These are phyloP conservation scores for Mugil cephalus DNA, from an alignment of 2,113 vertebrate genomes.

Conservation along the genomic window DNA sequence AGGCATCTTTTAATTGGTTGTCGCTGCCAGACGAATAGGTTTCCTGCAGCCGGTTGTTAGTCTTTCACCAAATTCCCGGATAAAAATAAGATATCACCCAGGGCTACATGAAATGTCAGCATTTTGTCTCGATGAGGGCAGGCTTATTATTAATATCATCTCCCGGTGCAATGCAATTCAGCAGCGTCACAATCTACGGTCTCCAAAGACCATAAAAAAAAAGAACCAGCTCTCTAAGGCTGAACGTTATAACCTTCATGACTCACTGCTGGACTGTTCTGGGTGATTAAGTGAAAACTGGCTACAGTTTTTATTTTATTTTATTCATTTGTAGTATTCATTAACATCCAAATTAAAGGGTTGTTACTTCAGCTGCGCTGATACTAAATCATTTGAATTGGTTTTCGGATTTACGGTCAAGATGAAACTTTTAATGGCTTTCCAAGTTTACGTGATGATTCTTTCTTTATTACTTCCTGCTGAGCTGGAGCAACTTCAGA, in stretches of 20 bases:
- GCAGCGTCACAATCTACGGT: too few species aligned
- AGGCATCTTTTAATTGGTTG: not conserved
- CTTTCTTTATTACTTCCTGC: not conserved
- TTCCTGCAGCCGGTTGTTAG: not conserved
- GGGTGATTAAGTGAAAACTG: too few species aligned
- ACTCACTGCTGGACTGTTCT: not conserved
- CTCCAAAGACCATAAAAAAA: too few species aligned
- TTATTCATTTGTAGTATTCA: too few species aligned
- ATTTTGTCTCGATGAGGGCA: fast-evolving
- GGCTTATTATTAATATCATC: not conserved
- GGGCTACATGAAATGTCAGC: not conserved
- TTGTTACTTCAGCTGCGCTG: too few species aligned
- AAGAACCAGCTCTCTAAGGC: too few species aligned
- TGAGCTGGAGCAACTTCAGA: constrained; percentile 8
- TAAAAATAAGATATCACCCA: not conserved
- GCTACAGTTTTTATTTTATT: too few species aligned
- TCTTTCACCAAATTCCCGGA: constrained; percentile 3
- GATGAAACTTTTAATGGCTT: not conserved
- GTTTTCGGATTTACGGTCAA: not conserved
- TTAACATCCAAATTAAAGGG: too few species aligned
- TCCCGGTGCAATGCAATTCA: too few species aligned
- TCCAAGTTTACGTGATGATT: not conserved
- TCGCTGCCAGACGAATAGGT: not conserved
- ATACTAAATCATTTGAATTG: not conserved
- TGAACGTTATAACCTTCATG: not conserved